phyloP scores from a whole-genome alignment of 2,113 vertebrate genomes.

The Pteronura brasiliensis region DNA sequence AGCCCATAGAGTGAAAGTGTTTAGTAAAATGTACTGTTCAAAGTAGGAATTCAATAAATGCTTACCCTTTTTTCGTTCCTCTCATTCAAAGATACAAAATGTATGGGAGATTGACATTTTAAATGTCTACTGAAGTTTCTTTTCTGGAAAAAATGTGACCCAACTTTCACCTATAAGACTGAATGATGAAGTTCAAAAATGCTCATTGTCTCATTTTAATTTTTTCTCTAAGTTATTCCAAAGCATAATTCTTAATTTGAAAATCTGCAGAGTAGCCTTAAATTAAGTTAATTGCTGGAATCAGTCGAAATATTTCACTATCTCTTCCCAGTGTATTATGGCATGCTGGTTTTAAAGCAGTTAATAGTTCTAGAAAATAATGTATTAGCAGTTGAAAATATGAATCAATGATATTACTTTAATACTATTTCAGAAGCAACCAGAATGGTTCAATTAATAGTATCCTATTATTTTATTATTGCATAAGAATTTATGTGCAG shows the following conservation, averaged over 20 bases:
- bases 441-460: conserved; percentile 82
- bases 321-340: conserved; percentile 70
- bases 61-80: neutral
- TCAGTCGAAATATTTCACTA: conserved; percentile 80
- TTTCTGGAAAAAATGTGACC: neutral
- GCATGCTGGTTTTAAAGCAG: conserved; percentile 79
- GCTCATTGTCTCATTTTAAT: conserved; percentile 36
- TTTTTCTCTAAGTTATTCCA: conserved; percentile 49
- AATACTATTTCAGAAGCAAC: conserved; percentile 78
- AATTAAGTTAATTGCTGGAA: conserved; percentile 81
- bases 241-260: conserved; percentile 62
- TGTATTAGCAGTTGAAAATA: conserved; percentile 80
- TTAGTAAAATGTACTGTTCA: neutral
- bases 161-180: conserved; percentile 44
- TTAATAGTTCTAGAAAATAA: conserved; percentile 82
- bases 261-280: conserved; percentile 74
- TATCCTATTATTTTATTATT: conserved; percentile 78
- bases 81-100: conserved; percentile 14
- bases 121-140: neutral
- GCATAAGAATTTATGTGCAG: conserved; percentile 78
- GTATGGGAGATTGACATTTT: neutral
- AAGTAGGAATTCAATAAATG: neutral
- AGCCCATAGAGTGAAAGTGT: neutral
- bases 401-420: conserved; percentile 80
- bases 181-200: conserved; percentile 34